These are phyloP conservation scores for Potamarius usumacintae DNA, from an alignment of 2,113 vertebrate genomes.

Conservation along the genomic window DNA sequence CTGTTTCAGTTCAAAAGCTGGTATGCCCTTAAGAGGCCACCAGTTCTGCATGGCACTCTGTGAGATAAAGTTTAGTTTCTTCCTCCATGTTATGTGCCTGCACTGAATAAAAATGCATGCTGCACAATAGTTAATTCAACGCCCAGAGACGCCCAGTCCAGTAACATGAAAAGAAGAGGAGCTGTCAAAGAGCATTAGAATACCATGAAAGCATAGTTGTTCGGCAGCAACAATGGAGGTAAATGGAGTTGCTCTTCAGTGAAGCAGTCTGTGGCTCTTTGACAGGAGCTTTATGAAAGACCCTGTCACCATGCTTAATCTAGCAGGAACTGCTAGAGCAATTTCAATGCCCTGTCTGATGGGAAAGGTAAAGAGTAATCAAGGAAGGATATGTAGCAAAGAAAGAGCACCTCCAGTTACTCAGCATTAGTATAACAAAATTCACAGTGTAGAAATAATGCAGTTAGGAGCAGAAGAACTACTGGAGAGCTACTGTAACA, in stretches of 20 bases:
- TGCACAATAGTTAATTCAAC: conserved; percentile 35
- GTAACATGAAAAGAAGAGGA: conserved; percentile 44
- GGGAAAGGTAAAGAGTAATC: conserved; percentile 38
- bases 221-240: conserved; percentile 47
- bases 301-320: conserved; percentile 43
- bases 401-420: conserved; percentile 19
- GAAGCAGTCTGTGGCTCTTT: not conserved
- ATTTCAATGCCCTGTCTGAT: conserved; percentile 50
- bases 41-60: conserved; percentile 1
- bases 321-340: conserved; percentile 31
- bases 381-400: conserved; percentile 37
- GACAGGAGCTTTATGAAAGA: conserved; percentile 39
- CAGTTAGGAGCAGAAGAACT: conserved; percentile 1
- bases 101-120: conserved; percentile 29
- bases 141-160: conserved; percentile 19
- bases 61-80: conserved; percentile 39
- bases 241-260: conserved; percentile 38
- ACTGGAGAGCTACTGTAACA: not conserved
- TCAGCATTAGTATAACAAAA: conserved; percentile 38
- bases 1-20: conserved; percentile 10
- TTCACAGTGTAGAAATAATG: conserved; percentile 33
- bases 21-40: conserved; percentile 5
- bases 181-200: conserved; percentile 54
- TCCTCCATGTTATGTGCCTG: conserved; percentile 19
- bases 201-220: conserved; percentile 50